Conservation (phyloP, 2,113 vertebrate genomes). For the Acrocephalus kingi region DNA sequence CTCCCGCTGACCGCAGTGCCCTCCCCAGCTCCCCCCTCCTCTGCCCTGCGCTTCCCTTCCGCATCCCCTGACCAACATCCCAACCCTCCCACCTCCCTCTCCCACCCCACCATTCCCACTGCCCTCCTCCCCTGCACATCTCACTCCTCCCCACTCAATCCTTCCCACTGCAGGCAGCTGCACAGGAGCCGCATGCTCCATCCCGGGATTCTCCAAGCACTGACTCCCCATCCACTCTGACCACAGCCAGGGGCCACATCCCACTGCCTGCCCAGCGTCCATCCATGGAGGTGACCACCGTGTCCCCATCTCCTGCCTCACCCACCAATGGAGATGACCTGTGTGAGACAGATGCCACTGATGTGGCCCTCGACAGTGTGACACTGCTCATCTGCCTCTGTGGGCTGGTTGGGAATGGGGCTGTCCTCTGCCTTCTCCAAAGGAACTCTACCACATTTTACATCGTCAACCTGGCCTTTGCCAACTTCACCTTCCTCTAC, state of each 20-base stretch:
- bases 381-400: background rate
- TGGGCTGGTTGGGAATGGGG: rapidly evolving
- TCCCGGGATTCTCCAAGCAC: background rate
- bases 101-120: background rate
- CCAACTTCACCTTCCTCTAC: background rate
- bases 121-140: rapidly evolving
- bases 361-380: background rate
- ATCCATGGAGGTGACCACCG: background rate
- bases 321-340: rapidly evolving
- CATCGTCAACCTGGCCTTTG: background rate
- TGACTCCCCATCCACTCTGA: background rate
- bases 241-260: background rate
- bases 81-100: background rate
- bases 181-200: rapidly evolving
- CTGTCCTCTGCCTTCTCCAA: background rate
- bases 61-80: background rate
- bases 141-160: background rate
- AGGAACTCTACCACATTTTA: background rate
- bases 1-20: rapidly evolving
- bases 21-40: background rate
- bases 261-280: background rate
- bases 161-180: background rate
- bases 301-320: background rate
- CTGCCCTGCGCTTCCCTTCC: background rate
- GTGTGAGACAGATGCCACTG: rapidly evolving